Evolutionary conservation across 1,140 invertebrate species (phyloP), one percentile per base, ranked within the genome.

Genomic region (Pogonus chalceus): DNA sequence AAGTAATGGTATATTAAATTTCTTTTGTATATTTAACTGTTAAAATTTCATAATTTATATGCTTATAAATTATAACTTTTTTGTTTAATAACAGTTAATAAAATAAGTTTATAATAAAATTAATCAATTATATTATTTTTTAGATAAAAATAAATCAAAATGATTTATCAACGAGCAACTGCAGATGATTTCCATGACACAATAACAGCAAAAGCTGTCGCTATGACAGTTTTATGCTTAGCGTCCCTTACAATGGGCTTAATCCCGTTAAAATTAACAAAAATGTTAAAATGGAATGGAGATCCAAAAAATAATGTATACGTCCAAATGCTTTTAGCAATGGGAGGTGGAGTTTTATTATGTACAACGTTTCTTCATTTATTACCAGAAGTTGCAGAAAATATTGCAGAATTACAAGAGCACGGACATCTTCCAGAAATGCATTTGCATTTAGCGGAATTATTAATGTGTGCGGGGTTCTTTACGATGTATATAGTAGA

Each of bases 301-400:
- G 56, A 72, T 39, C 60, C 65, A 2, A 69, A 73, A 53, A 77
- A 75, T 0, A 73, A 68, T 23, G 69, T 58, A 24, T 59, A 76
- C 14, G 75, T 81, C 1, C 64, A 76, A 56, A 62, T 82, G n/a
- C 68, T 93, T 4, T 73, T 92, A 22, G 88, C 88, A 58, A 90
- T 95, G 60, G 92, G 92, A 1, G 93, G 90, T 1, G 93, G 94
- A 0, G 90, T 96, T 1, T 77, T 97, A 12, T 76, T 97, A 53
- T 85, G 85, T 39, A 96, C 92, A 1, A 92, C 88, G 0, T 91
- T 96, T 60, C 72, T 93, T 47, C 92, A 97, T 68, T 71, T 97
- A 51, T 70, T 96, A 24, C 92, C 92, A 0, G 93, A 96, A 73
- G 86, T 93, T 0, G 77, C 79, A 52, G 86, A 88, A 64, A 78